Percentiles rank a stretch among this genome's conserved stretches.
phyloP scores from a whole-genome alignment of 2,888 invertebrate genomes.

The Zeuzera pyrina region DNA sequence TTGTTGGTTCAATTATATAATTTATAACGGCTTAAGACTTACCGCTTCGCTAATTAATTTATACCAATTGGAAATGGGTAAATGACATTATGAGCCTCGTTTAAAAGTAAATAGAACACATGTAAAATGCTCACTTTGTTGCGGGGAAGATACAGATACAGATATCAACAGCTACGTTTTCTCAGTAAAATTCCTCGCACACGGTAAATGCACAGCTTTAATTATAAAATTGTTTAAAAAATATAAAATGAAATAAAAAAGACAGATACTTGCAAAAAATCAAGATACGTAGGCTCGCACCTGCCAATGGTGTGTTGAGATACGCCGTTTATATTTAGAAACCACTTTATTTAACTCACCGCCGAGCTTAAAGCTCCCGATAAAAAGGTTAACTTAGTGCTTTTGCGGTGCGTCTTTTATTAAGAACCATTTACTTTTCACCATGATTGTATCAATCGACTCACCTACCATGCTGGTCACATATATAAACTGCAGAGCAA shows the following conservation, averaged over 20 bases:
- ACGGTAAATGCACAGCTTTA: conserved; percentile 54
- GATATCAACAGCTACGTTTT: conserved; percentile 33
- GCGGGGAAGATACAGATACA: conserved; percentile 38
- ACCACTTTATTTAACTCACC: conserved; percentile 69
- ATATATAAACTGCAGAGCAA: no score
- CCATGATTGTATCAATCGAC: conserved; percentile 63
- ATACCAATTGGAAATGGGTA: no score
- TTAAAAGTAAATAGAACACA: no score
- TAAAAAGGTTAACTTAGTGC: conserved; percentile 60
- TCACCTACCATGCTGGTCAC: no score
- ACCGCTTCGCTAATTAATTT: no score
- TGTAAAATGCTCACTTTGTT: no score
- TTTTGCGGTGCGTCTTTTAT: conserved; percentile 57
- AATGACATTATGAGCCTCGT: no score
- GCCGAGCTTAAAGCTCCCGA: conserved; percentile 58
- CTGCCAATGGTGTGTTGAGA: conserved; percentile 68
- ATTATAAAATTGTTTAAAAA: conserved; percentile 64
- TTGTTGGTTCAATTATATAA: no score
- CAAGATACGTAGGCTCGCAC: conserved; percentile 55
- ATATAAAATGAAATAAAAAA: conserved; percentile 41
- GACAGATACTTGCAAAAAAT: conserved; percentile 41
- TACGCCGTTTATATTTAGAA: conserved; percentile 70
- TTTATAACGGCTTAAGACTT: no score
- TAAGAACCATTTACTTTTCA: conserved; percentile 63
- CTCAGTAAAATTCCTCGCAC: conserved; percentile 39